Conservation (phyloP, 2,888 invertebrate species). For the Meiosimyza decipiens region DNA sequence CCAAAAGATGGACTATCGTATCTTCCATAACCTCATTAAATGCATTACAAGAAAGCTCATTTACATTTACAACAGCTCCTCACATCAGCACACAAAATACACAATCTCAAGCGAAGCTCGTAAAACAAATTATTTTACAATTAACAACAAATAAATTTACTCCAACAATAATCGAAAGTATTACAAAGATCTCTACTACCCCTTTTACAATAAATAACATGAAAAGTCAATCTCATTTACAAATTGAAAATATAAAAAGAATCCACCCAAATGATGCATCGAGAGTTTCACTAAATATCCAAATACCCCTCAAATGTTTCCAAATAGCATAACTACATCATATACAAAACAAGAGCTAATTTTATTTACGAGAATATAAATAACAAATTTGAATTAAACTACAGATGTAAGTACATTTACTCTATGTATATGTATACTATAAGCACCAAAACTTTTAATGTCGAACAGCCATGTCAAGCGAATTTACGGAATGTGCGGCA, state of each 20-base stretch:
- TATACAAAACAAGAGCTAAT: slow-evolving; percentile 3
- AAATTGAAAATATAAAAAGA: neutral
- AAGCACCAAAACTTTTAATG: no score
- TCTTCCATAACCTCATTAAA: slow-evolving; percentile 62
- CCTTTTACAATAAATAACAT: slow-evolving; percentile 5
- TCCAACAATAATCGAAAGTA: neutral
- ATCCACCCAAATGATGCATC: neutral
- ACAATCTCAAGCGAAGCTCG: neutral
- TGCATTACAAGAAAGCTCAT: slow-evolving; percentile 7
- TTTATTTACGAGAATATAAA: slow-evolving; percentile 15
- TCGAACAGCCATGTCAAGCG: no score
- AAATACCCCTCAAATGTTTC: neutral
- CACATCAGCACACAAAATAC: slow-evolving; percentile 22
- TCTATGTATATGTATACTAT: no score
- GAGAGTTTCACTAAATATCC: neutral
- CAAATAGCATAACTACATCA: neutral
- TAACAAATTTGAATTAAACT: neutral
- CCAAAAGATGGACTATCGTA: slow-evolving; percentile 66
- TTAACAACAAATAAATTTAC: slow-evolving; percentile 2
- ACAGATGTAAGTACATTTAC: no score
- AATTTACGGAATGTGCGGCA: no score
- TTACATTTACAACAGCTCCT: no score
- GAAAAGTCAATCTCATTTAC: neutral
- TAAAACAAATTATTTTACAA: slow-evolving; percentile 12
- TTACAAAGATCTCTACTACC: no score